Conservation (phyloP, 2,888 invertebrate genomes). For the Brachylomia viminalis region DNA sequence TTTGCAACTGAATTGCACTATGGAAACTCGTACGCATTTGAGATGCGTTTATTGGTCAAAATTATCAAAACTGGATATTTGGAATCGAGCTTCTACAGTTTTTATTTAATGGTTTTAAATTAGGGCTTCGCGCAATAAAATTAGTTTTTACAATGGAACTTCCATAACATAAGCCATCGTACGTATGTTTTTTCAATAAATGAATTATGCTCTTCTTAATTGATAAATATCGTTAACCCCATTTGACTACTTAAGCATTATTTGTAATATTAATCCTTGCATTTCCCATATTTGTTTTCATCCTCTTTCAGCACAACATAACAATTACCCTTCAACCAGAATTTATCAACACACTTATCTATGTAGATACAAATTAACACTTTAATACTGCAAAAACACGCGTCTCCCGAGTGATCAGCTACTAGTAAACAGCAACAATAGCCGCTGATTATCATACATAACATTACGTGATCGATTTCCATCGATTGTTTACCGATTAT, state of each 20-base stretch:
- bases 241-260: background rate
- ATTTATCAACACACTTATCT: constrained; percentile 44
- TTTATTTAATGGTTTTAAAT: background rate
- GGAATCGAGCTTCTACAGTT: background rate
- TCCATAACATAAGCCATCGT: background rate
- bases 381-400: constrained; percentile 44
- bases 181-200: too few relatives aligned
- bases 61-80: background rate
- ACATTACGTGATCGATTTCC: constrained; percentile 34
- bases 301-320: background rate
- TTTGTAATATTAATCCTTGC: background rate
- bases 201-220: too few relatives aligned
- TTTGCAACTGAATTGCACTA: too few relatives aligned
- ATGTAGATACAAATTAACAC: constrained; percentile 39
- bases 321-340: constrained; percentile 9
- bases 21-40: background rate
- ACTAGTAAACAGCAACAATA: constrained; percentile 51
- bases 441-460: constrained; percentile 42
- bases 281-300: background rate
- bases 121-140: background rate
- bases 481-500: constrained; percentile 57
- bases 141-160: background rate
- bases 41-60: background rate
- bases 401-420: constrained; percentile 27
- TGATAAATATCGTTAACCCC: too few relatives aligned